A percentile compares a stretch with the other conserved stretches of the same genome.
These are phyloP conservation scores for Etheostoma cragini DNA, from an alignment of 2,113 vertebrate species.

Conservation along the genomic window DNA sequence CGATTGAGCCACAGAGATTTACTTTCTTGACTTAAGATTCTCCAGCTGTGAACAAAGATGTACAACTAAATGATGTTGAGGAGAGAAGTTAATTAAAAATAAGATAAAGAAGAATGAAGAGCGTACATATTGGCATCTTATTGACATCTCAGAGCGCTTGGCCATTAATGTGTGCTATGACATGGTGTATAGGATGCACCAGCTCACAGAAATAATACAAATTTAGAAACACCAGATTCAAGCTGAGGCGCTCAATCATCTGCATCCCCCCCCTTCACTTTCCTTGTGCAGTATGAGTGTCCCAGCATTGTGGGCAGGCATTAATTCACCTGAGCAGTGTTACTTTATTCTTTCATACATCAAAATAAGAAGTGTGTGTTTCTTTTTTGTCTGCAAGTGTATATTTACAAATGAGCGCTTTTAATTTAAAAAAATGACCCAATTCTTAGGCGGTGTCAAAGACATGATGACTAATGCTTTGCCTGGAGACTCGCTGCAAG, in stretches of 20 bases:
- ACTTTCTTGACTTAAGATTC: constrained; percentile 61
- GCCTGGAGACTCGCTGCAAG: constrained; percentile 82
- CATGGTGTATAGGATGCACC: constrained; percentile 36
- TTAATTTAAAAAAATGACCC: constrained; percentile 88
- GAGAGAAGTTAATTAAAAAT: constrained; percentile 69
- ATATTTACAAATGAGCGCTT: constrained; percentile 87
- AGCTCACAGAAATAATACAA: constrained; percentile 67
- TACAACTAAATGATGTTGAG: constrained; percentile 59
- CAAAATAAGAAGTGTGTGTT: constrained; percentile 80
- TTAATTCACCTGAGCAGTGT: constrained; percentile 78
- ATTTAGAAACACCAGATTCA: constrained; percentile 64
- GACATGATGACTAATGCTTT: constrained; percentile 87
- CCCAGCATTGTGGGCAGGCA: constrained; percentile 41
- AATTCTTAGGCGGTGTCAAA: constrained; percentile 85
- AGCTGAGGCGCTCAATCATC: constrained; percentile 73
- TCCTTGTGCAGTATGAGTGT: constrained; percentile 19
- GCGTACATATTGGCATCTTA: constrained; percentile 56
- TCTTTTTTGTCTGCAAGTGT: constrained; percentile 78
- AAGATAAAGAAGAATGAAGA: constrained; percentile 61
- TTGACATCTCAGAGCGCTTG: constrained; percentile 51
- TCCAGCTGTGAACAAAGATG: constrained; percentile 75
- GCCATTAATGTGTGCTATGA: constrained; percentile 61
- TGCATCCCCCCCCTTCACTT: constrained; percentile 20
- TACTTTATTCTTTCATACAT: constrained; percentile 84
- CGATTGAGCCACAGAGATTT: constrained; percentile 71